Conservation (phyloP, 2,888 invertebrate species). For the Meteorus cinctellus region DNA sequence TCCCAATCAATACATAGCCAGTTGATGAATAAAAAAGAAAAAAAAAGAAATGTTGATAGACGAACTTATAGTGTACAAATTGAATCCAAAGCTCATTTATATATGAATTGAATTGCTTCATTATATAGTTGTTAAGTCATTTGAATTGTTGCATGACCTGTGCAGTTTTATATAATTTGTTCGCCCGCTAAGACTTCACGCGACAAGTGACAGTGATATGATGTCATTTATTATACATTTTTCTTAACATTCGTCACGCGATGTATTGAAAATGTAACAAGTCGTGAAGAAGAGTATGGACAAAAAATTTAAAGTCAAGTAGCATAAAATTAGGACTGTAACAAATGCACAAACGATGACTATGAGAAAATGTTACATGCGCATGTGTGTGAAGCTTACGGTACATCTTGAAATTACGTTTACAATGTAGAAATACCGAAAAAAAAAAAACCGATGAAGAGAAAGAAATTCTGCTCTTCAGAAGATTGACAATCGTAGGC, state of each 20-base stretch:
- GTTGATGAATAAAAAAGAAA: background rate
- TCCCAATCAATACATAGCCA: background rate
- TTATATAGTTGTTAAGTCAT: constrained; percentile 16
- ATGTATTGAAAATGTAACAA: constrained; percentile 23
- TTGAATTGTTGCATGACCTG: constrained; percentile 1
- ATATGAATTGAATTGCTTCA: background rate
- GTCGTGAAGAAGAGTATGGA: background rate
- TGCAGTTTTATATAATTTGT: constrained; percentile 9
- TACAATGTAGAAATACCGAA: background rate
- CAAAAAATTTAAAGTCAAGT: constrained; percentile 7
- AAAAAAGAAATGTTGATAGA: background rate
- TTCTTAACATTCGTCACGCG: constrained; percentile 24
- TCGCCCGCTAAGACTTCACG: background rate
- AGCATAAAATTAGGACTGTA: constrained; percentile 18
- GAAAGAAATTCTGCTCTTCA: background rate
- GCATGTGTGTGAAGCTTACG: constrained; percentile 24
- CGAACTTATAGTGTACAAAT: background rate
- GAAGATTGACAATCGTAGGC: constrained; percentile 23
- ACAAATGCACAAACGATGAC: constrained; percentile 30
- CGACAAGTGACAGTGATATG: background rate
- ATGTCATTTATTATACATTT: background rate
- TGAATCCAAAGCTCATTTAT: background rate
- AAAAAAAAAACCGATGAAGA: background rate
- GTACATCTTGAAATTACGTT: constrained; percentile 27
- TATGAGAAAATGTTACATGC: constrained; percentile 15